Evolutionary conservation across 2,113 vertebrate species (phyloP), one percentile per base, ranked within the genome.

Genomic region (Pollimyrus isidori): DNA sequence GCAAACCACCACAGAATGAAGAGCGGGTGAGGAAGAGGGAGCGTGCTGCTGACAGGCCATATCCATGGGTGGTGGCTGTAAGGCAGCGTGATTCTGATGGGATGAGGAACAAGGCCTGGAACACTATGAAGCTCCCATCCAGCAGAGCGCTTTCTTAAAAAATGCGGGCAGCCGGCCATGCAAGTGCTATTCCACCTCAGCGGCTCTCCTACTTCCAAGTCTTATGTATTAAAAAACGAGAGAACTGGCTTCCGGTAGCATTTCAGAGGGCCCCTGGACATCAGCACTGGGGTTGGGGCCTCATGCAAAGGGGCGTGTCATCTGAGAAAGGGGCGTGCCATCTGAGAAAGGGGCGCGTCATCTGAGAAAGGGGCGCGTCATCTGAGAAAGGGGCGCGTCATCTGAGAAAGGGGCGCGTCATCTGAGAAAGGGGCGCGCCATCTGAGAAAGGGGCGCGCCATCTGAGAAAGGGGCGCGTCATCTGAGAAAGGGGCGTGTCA

Each of bases 211-310:
- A 17, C 23, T 26, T 49, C 10, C 19, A 4, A 48, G n/a, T 26
- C 83, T 26, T 49, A 86, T 86, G 83, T 86, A 86, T 86, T 86
- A 48, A 49, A 49, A 50, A 86, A 86, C 50, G 45, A 50, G 83
- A n/a, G 48, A 48, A 84, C 2, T 48, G 45, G 48, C 45, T 86
- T 86, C 48, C n/a, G 1, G 23, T 50, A 26, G 3, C 46, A 48
- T 86, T n/a, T 86, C 42, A 86, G 50, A 50, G 23, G n/a, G 46
- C 21, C 10, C 23, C 2, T 84, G 17, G 21, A 21, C 21, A 30
- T 13, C 62, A 69, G n/a, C n/a, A 13, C 11, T 1, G n/a, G 58
- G 58, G 56, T 7, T n/a, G 58, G 58, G n/a, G 58, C 58, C 3
- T 65, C 58, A 11, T 1, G 0, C 7, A n/a, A 13, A 15, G 49